Percentiles rank a stretch among this genome's conserved stretches.
These are phyloP conservation scores for Microcebus ravelobensis DNA, from an alignment of 2,113 vertebrate species.

Conservation along the genomic window DNA sequence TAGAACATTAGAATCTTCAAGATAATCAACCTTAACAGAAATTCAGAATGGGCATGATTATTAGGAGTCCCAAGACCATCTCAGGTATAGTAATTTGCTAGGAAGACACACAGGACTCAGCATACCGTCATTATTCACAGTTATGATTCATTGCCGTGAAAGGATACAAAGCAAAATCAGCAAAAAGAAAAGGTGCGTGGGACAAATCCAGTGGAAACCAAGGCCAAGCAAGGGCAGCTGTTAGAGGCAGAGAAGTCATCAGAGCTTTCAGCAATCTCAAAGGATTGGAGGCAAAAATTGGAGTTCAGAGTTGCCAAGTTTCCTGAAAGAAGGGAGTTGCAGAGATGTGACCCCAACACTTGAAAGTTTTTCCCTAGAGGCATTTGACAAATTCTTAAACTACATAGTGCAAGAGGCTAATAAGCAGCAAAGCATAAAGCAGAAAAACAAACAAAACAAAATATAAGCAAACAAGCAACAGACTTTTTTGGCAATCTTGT, in stretches of 20 bases:
- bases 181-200: conserved; percentile 48
- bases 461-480: not conserved
- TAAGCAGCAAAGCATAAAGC: conserved; percentile 25
- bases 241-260: conserved; percentile 41
- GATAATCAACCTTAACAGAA: not conserved
- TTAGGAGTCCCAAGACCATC: not conserved
- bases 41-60: not conserved
- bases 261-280: conserved; percentile 63
- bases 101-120: not conserved
- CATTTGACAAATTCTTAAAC: conserved; percentile 44
- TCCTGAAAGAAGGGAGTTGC: conserved; percentile 65
- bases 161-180: conserved; percentile 66
- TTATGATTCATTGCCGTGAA: conserved; percentile 18
- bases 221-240: conserved; percentile 52
- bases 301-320: conserved; percentile 56
- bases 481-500: not conserved
- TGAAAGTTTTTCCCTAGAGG: not conserved
- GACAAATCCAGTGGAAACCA: conserved; percentile 53
- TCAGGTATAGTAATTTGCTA: not conserved
- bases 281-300: conserved; percentile 41
- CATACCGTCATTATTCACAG: not conserved
- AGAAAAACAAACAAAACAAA: not conserved
- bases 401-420: not conserved
- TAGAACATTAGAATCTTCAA: not conserved
- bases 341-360: conserved; percentile 51